Conservation (phyloP, 2,888 invertebrate species). For the Drosophila rubida region DNA sequence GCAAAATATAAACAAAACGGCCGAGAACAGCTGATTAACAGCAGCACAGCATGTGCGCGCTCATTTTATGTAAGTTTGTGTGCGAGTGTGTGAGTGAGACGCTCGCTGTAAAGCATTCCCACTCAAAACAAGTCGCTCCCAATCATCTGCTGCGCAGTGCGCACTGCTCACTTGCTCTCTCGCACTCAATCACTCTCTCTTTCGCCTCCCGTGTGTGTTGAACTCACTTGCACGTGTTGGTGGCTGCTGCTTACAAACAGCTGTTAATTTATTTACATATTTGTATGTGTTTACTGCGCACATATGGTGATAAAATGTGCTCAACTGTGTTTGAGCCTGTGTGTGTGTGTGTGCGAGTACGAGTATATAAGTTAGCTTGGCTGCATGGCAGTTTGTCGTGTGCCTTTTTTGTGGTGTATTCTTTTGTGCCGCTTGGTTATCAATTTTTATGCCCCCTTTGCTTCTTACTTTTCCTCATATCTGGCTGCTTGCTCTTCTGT, state of each 20-base stretch:
- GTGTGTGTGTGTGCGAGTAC: slow-evolving; percentile 5
- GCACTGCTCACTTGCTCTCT: slow-evolving; percentile 28
- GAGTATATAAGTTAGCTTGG: slow-evolving; percentile 13
- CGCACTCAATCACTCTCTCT: slow-evolving; percentile 9
- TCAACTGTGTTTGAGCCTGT: slow-evolving; percentile 36
- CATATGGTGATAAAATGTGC: slow-evolving; percentile 70
- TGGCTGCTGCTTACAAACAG: slow-evolving; percentile 67
- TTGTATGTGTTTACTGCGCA: slow-evolving; percentile 59
- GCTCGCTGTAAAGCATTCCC: slow-evolving; percentile 47
- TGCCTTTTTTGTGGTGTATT: slow-evolving; percentile 55
- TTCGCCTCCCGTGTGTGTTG: slow-evolving; percentile 20
- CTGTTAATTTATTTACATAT: slow-evolving; percentile 77
- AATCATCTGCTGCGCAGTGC: slow-evolving; percentile 30
- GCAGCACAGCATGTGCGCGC: slow-evolving; percentile 64
- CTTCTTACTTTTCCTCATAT: slow-evolving; percentile 19
- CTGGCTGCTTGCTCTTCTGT: slow-evolving; percentile 10
- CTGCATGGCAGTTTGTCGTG: slow-evolving; percentile 21
- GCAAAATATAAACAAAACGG: slow-evolving; percentile 82
- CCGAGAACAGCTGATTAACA: slow-evolving; percentile 78
- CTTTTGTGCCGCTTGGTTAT: slow-evolving; percentile 53
- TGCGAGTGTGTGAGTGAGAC: slow-evolving; percentile 31
- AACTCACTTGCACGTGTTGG: slow-evolving; percentile 66
- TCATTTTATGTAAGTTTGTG: slow-evolving; percentile 46
- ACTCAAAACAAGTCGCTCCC: slow-evolving; percentile 68
- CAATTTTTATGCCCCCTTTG: slow-evolving; percentile 39